Percentiles rank a stretch among this genome's conserved stretches.
These are phyloP conservation scores for Tapirus indicus DNA, from an alignment of 2,797 vertebrate species.

Conservation along the genomic window DNA sequence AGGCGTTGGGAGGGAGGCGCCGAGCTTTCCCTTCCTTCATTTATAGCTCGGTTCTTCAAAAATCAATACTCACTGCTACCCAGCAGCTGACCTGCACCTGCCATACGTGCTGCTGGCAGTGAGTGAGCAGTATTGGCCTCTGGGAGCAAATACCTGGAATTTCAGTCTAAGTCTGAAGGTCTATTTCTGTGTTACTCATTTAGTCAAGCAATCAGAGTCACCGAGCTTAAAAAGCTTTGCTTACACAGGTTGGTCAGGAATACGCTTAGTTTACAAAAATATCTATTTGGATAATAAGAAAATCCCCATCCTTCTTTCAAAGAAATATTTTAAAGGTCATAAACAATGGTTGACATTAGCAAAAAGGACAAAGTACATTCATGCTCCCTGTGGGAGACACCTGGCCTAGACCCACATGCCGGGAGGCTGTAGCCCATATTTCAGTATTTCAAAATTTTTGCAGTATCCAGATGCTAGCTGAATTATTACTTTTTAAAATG, in stretches of 20 bases:
- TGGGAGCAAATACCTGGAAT: constrained; percentile 53
- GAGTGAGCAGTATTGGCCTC: background rate
- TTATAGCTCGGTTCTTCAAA: constrained; percentile 50
- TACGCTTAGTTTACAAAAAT: constrained; percentile 65
- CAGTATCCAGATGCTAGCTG: background rate
- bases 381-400: background rate
- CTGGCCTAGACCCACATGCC: background rate
- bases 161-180: constrained; percentile 18
- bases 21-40: background rate
- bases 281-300: constrained; percentile 48
- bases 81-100: background rate
- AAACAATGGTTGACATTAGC: constrained; percentile 9
- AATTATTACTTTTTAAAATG: background rate
- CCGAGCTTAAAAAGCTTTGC: constrained; percentile 8
- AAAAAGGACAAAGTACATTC: background rate
- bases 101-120: background rate
- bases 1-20: background rate
- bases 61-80: constrained; percentile 47
- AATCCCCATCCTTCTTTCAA: constrained; percentile 58
- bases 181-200: constrained; percentile 67
- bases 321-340: constrained; percentile 55
- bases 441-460: background rate
- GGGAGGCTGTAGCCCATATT: background rate
- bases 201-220: constrained; percentile 4
- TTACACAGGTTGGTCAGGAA: background rate